These are phyloP conservation scores for Onychorhynchus coronatus DNA, from an alignment of 2,113 vertebrate genomes.

Conservation along the genomic window DNA sequence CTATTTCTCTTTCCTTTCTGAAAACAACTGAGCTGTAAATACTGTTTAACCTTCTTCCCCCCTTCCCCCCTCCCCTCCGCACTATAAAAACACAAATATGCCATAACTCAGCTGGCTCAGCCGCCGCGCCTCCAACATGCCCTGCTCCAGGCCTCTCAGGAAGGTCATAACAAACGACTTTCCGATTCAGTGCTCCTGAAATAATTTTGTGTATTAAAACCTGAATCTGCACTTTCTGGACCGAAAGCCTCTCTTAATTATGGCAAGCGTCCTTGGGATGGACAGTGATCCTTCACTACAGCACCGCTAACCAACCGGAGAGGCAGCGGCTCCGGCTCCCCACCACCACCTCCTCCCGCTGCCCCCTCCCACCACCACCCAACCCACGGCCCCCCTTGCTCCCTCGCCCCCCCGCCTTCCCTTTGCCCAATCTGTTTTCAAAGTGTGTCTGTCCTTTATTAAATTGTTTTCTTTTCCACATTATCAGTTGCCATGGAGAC, in stretches of 20 bases:
- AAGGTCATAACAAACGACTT: conserved; percentile 99
- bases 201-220: conserved; percentile 99
- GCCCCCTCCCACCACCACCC: conserved; percentile 70
- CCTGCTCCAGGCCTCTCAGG: conserved; percentile 95
- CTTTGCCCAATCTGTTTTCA: conserved; percentile 99
- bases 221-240: conserved; percentile 99
- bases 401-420: conserved; percentile 75
- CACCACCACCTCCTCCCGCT: conserved; percentile 46
- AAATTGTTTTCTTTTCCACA: conserved; percentile 99
- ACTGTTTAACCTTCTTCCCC: conserved; percentile 93
- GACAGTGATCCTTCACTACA: conserved; percentile 98
- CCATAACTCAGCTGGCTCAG: conserved; percentile 96
- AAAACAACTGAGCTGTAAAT: conserved; percentile 99
- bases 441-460: conserved; percentile 99
- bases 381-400: conserved; percentile 71
- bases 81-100: conserved; percentile 99
- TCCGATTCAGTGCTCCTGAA: conserved; percentile 99
- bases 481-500: conserved; percentile 99
- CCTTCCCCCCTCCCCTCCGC: conserved; percentile 84
- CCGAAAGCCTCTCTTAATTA: conserved; percentile 99
- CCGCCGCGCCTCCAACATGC: conserved; percentile 97
- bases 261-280: conserved; percentile 98
- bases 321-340: conserved; percentile 60
- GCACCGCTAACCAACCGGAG: conserved; percentile 81
- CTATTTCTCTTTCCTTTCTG: conserved; percentile 90